phyloP scores from a whole-genome alignment of 2,113 vertebrate species.

The Hyperopisus bebe region DNA sequence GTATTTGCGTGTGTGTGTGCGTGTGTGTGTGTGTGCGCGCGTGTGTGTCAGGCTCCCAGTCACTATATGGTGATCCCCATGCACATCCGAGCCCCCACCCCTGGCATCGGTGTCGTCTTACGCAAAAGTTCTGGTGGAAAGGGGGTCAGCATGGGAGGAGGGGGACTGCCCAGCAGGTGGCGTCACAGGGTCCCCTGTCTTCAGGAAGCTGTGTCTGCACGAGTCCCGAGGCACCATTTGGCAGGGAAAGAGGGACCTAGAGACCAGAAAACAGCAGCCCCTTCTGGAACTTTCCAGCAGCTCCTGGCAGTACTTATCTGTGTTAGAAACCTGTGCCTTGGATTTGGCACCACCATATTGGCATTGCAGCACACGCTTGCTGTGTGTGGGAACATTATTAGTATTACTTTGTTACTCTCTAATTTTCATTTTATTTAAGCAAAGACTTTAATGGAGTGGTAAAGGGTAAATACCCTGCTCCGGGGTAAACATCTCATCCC shows the following conservation, averaged over 20 bases:
- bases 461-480: neutral
- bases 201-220: neutral
- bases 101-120: neutral
- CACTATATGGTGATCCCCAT: neutral
- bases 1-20: neutral
- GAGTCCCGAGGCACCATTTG: neutral
- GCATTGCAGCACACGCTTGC: neutral
- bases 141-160: neutral
- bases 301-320: neutral
- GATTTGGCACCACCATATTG: neutral
- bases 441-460: neutral
- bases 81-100: neutral
- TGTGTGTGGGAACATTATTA: neutral
- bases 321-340: neutral
- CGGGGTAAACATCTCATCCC: neutral
- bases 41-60: neutral
- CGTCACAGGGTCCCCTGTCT: neutral
- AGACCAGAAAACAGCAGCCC: neutral
- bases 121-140: neutral
- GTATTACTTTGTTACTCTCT: neutral
- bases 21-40: neutral
- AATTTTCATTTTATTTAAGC: neutral
- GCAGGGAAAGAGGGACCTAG: neutral
- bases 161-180: neutral
- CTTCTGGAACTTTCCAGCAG: neutral